Percentiles rank a stretch among this genome's conserved stretches.
Evolutionary conservation across 23 tunicate genomes (phyloP).

Genomic region (Diplosoma virens): DNA sequence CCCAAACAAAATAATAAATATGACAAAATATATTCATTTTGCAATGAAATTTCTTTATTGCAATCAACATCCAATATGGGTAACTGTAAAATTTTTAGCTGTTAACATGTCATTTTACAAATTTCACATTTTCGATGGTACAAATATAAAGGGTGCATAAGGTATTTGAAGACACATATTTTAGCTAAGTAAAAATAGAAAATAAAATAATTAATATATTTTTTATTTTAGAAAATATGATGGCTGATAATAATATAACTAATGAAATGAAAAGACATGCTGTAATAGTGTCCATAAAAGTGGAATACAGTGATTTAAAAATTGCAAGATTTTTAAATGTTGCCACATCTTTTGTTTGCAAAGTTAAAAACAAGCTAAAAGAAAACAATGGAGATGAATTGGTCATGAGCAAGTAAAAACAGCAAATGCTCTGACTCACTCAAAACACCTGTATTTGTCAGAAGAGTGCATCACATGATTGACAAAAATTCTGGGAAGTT

Average conservation of each 20-base stretch:
- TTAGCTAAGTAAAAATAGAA: neutral
- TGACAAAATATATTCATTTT: neutral
- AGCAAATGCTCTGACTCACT: neutral
- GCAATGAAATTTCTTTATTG: neutral
- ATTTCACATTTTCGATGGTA: no score
- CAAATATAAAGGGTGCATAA: neutral
- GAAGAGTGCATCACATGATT: neutral
- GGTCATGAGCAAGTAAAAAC: neutral
- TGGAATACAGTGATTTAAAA: neutral
- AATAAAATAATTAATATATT: no score
- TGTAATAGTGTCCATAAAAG: neutral
- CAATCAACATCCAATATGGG: no score
- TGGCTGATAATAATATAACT: neutral
- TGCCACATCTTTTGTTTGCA: neutral
- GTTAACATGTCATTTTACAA: no score
- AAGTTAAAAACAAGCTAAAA: neutral
- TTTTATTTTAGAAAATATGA: neutral
- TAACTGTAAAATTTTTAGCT: no score
- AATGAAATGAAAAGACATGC: neutral
- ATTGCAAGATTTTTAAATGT: neutral
- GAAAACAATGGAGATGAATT: neutral
- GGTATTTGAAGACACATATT: neutral
- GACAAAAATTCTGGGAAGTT: neutral
- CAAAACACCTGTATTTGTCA: neutral
- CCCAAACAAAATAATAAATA: slow-evolving; percentile 5